Percentiles rank a stretch among this genome's conserved stretches.
Conservation (phyloP, 2,113 vertebrate species). For the Etheostoma cragini region DNA sequence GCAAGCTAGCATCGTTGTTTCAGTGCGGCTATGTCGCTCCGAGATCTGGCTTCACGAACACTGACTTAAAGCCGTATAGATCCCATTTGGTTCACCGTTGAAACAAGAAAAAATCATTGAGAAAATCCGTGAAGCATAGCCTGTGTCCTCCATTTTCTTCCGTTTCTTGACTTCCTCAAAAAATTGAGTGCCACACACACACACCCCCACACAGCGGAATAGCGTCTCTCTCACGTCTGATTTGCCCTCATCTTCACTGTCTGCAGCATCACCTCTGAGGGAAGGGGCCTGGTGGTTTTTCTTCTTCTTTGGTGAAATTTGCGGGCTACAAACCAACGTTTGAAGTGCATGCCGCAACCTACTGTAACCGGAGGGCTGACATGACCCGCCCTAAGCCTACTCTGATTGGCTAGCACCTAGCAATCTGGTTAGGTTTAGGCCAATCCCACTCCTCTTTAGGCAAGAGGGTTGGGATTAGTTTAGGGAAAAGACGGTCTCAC, state of each 20-base stretch:
- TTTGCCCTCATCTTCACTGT: slow-evolving; percentile 44
- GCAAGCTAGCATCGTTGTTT: slow-evolving; percentile 59
- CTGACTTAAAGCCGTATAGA: neutral
- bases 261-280: slow-evolving; percentile 52
- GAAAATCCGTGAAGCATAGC: neutral
- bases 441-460: no score
- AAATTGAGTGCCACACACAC: slow-evolving; percentile 49
- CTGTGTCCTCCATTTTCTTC: slow-evolving; percentile 38
- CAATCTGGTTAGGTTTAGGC: no score
- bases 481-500: no score
- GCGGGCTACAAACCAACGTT: no score
- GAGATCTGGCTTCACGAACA: slow-evolving; percentile 17
- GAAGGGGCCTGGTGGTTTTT: neutral
- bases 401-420: no score
- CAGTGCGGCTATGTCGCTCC: slow-evolving; percentile 15
- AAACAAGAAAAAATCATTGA: neutral
- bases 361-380: no score
- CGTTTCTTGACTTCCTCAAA: slow-evolving; percentile 63
- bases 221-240: slow-evolving; percentile 27
- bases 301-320: no score
- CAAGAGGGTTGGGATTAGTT: no score
- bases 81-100: neutral
- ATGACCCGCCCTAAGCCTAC: no score
- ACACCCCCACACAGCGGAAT: slow-evolving; percentile 8
- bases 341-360: no score